A percentile compares a stretch with the other conserved stretches of the same genome.
phyloP scores from a whole-genome alignment of 2,797 vertebrate species.

The Podarcis siculus region DNA sequence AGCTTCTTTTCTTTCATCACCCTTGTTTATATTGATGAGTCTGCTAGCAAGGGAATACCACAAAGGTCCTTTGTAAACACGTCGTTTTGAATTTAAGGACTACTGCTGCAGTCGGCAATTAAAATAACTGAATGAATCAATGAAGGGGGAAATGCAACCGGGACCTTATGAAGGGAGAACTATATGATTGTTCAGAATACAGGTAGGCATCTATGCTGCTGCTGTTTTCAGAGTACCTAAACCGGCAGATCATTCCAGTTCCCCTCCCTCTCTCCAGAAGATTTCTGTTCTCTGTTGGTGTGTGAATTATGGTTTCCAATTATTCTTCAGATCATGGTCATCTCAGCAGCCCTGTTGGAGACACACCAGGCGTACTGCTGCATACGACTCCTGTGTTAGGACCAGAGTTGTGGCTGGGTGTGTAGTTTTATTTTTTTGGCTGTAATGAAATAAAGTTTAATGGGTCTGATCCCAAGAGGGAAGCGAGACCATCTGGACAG shows the following conservation, averaged over 20 bases:
- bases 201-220: slow-evolving; percentile 65
- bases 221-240: slow-evolving; percentile 65
- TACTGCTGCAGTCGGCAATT: slow-evolving; percentile 25
- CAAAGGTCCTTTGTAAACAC: slow-evolving; percentile 11
- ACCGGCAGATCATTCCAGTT: slow-evolving; percentile 77
- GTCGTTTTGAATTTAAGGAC: slow-evolving; percentile 54
- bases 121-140: slow-evolving; percentile 42
- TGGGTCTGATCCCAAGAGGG: slow-evolving; percentile 73
- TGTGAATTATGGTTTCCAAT: slow-evolving; percentile 75
- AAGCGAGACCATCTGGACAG: slow-evolving; percentile 76
- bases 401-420: slow-evolving; percentile 51
- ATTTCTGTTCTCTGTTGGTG: slow-evolving; percentile 76
- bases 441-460: slow-evolving; percentile 75
- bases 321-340: slow-evolving; percentile 81
- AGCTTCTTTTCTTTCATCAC: slow-evolving; percentile 48
- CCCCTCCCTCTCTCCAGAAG: slow-evolving; percentile 62
- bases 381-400: slow-evolving; percentile 70
- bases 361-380: slow-evolving; percentile 71
- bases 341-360: slow-evolving; percentile 76
- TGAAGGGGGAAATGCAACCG: slow-evolving; percentile 15
- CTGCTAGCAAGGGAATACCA: slow-evolving; percentile 26
- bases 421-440: not conserved
- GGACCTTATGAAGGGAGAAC: slow-evolving; percentile 31
- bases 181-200: slow-evolving; percentile 35
- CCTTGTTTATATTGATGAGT: slow-evolving; percentile 11